These are phyloP conservation scores for Anguilla japonica DNA, from an alignment of 2,113 vertebrate genomes.

Conservation along the genomic window DNA sequence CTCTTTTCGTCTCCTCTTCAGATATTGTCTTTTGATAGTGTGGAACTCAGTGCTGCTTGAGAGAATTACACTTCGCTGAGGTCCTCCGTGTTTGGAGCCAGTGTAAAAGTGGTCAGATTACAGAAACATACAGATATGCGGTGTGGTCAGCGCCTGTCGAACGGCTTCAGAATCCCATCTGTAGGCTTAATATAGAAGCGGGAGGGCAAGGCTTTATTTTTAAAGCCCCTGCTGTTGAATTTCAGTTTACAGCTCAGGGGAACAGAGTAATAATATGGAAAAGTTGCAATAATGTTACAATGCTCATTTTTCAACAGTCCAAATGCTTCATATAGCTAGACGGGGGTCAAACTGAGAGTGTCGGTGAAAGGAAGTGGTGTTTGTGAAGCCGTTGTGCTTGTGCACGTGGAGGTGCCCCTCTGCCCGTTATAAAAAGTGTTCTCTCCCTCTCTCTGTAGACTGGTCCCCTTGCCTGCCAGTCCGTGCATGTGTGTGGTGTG, in stretches of 20 bases:
- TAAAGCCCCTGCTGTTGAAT: background rate
- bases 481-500: background rate
- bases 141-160: slow-evolving; percentile 8
- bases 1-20: background rate
- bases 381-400: too few species aligned
- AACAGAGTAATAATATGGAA: background rate
- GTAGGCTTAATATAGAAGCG: slow-evolving; percentile 29
- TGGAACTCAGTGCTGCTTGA: background rate
- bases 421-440: too few species aligned
- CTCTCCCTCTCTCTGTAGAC: too few species aligned
- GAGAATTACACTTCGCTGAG: too few species aligned
- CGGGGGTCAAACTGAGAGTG: background rate
- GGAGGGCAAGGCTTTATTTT: slow-evolving; percentile 2
- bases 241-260: background rate
- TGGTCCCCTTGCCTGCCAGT: too few species aligned
- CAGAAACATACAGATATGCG: slow-evolving; percentile 13
- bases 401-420: too few species aligned
- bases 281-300: background rate
- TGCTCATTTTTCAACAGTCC: background rate
- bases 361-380: background rate
- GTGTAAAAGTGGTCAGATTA: background rate
- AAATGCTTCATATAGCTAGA: background rate
- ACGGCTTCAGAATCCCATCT: slow-evolving; percentile 18
- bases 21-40: background rate
- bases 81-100: background rate